A percentile compares a stretch with the other conserved stretches of the same genome.
These are phyloP conservation scores for Coelinius sp. DNA, from an alignment of 2,888 invertebrate species.

Conservation along the genomic window DNA sequence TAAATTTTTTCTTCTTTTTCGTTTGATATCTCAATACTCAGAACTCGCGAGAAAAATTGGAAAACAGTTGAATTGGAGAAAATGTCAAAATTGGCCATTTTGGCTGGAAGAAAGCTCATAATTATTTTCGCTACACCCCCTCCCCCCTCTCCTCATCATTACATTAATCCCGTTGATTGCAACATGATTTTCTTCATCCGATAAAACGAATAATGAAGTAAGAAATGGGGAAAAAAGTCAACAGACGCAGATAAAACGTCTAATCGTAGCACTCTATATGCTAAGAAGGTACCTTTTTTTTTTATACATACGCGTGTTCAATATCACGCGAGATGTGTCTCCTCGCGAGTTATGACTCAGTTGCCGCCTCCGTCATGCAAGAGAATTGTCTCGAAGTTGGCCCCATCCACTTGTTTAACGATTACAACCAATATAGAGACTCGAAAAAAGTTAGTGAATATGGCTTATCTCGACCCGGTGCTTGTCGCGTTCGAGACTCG, in stretches of 20 bases:
- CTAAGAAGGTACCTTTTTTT: slow-evolving; percentile 59
- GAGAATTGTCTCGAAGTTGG: slow-evolving; percentile 44
- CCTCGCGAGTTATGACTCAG: slow-evolving; percentile 66
- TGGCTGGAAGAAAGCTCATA: no score
- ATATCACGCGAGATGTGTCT: slow-evolving; percentile 61
- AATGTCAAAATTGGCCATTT: no score
- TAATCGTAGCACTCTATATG: slow-evolving; percentile 70
- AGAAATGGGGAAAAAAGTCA: neutral
- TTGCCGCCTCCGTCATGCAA: slow-evolving; percentile 69
- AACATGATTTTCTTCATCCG: neutral
- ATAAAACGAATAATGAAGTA: neutral
- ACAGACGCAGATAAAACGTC: neutral
- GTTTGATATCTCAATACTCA: no score
- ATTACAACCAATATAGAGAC: slow-evolving; percentile 14
- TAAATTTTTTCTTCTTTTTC: no score
- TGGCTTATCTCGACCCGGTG: slow-evolving; percentile 20
- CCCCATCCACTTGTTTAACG: slow-evolving; percentile 34
- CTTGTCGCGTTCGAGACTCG: slow-evolving; percentile 37
- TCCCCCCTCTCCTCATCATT: neutral
- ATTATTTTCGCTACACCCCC: neutral
- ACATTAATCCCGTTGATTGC: neutral
- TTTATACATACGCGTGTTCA: slow-evolving; percentile 62
- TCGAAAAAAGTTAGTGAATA: slow-evolving; percentile 7
- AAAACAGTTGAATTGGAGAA: no score
- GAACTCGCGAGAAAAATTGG: no score